phyloP scores from a whole-genome alignment of 1,140 invertebrate genomes.

The Pseudomyrmex flavicornis region DNA sequence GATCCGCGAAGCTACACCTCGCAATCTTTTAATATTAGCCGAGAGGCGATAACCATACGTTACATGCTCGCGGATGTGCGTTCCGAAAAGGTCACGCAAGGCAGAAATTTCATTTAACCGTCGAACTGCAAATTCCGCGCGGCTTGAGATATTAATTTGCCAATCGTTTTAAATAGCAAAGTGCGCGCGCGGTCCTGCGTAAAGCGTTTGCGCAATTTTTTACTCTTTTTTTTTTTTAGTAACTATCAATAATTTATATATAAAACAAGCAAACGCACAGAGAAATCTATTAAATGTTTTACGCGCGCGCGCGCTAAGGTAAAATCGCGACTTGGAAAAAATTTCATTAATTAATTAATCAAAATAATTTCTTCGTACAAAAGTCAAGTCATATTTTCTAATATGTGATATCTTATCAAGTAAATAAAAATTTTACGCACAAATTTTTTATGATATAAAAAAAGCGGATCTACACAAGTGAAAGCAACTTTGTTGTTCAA shows the following conservation, averaged over 20 bases:
- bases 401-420: too few relatives aligned
- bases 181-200: background rate
- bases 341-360: too few relatives aligned
- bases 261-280: background rate
- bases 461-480: background rate
- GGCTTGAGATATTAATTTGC: conserved; percentile 44
- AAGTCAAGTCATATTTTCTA: too few relatives aligned
- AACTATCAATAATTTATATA: conserved; percentile 21
- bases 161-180: conserved; percentile 49
- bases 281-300: background rate
- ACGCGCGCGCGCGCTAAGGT: too few relatives aligned
- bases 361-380: too few relatives aligned
- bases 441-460: background rate
- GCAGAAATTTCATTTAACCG: conserved; percentile 28
- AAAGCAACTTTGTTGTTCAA: background rate
- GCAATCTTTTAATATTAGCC: conserved; percentile 56
- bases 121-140: conserved; percentile 53
- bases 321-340: too few relatives aligned
- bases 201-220: background rate
- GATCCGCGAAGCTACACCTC: conserved; percentile 31
- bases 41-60: conserved; percentile 62
- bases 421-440: too few relatives aligned
- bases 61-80: conserved; percentile 50
- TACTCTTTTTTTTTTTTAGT: background rate
- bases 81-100: conserved; percentile 61